Evolutionary conservation across 2,113 vertebrate genomes (phyloP), one percentile per base, ranked within the genome.

Genomic region (Lagopus muta): DNA sequence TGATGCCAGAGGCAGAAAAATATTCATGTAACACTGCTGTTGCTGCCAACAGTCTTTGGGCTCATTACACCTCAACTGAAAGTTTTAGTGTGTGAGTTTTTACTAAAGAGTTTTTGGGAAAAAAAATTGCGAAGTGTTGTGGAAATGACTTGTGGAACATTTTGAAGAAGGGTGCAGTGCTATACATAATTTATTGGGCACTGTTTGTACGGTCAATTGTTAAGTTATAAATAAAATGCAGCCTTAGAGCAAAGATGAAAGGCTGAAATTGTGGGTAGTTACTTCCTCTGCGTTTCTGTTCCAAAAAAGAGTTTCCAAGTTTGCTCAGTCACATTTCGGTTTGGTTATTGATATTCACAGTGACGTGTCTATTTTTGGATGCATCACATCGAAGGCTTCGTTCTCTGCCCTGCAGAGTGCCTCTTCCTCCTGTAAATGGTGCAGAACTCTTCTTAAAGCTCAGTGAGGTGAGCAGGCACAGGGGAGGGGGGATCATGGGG

Each of bases 161-260:
- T 93, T 75, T 90, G 85, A 65, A 83, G 78, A 74, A 89, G 27
- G 52, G 40, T 88, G 32, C 61, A 86, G 43, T 58, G 57, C 86
- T 90, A 72, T 94, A 20, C 76, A 84, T 93, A 93, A 94, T 93
- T 92, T 94, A 94, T 90, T 81, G 19, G 79, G 79, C 52, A 72
- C 82, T 92, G 28, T 92, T 94, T 86, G 79, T 88, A 45, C 72
- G 80, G 71, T 64, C 69, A 77, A 73, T 94, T 93, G 85, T 91
- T 86, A 71, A 81, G 82, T 88, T 95, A 93, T 69, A 97, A 96
- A 94, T 92, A 91, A 94, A 92, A 69, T 25, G 18, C 34, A 66
- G 28, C 65, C 83, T 83, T 92, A 89, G 89, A 93, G 71, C 82
- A 78, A 91, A 78, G 85, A 80, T 82, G 72, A 86, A 90, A 86